Percentiles rank a stretch among this genome's conserved stretches.
Conservation (phyloP, 1,140 invertebrate species). For the Heliconius hewitsoni region DNA sequence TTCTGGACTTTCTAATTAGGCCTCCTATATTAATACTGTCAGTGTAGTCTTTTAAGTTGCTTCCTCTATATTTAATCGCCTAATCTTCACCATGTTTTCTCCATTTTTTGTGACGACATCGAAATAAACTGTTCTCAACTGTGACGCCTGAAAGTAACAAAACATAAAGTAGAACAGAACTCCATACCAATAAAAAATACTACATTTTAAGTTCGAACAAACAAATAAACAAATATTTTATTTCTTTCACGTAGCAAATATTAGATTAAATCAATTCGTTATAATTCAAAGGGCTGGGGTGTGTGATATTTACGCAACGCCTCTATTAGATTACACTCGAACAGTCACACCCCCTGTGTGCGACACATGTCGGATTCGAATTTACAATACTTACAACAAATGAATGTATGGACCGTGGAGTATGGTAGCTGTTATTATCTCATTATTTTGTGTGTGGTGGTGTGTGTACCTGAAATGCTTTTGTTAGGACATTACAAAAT, state of each 20-base stretch:
- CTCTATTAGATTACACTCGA: conserved; percentile 53
- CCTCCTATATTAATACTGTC: too few relatives aligned
- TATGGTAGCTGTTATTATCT: not conserved
- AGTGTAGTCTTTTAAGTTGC: too few relatives aligned
- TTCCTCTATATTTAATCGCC: too few relatives aligned
- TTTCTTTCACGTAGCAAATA: conserved; percentile 50
- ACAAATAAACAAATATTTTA: conserved; percentile 34
- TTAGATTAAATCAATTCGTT: conserved; percentile 50
- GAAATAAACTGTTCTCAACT: too few relatives aligned
- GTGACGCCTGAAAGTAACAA: too few relatives aligned
- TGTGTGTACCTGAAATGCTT: too few relatives aligned
- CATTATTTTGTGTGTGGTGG: not conserved
- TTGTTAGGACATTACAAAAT: too few relatives aligned
- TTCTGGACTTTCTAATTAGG: too few relatives aligned
- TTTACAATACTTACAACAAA: not conserved
- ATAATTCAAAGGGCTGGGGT: conserved; percentile 52
- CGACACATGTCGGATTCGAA: conserved; percentile 41
- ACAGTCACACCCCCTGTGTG: conserved; percentile 35
- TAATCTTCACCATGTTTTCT: too few relatives aligned
- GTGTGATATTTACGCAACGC: conserved; percentile 58
- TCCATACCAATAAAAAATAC: too few relatives aligned
- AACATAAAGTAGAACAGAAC: too few relatives aligned
- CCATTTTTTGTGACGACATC: too few relatives aligned
- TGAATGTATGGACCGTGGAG: not conserved
- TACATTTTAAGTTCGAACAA: not conserved